Evolutionary conservation across 2,113 vertebrate species (phyloP).

Genomic region (Pachycephala philippinensis): DNA sequence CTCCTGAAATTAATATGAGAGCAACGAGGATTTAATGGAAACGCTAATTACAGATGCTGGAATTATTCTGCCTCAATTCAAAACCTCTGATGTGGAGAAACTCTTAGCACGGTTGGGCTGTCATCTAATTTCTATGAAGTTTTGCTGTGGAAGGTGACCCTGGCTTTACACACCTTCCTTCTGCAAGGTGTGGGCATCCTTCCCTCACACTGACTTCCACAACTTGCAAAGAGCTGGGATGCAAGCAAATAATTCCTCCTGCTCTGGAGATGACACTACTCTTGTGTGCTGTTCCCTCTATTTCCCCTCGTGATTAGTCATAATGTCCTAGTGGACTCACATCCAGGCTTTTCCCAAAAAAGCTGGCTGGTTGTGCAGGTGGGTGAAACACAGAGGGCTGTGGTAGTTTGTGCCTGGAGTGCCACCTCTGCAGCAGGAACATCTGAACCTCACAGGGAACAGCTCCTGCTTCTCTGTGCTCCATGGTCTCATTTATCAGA

Average conservation of each 20-base stretch:
- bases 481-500: rapidly evolving
- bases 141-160: slow-evolving; percentile 54
- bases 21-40: slow-evolving; percentile 42
- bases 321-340: neutral
- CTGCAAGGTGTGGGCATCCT: neutral
- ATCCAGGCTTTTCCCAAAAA: neutral
- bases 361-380: neutral
- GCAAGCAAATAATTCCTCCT: neutral
- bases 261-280: neutral
- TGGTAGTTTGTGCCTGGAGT: neutral
- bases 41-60: slow-evolving; percentile 44
- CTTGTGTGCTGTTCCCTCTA: neutral
- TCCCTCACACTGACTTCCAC: neutral
- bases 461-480: neutral
- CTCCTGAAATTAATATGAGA: slow-evolving; percentile 57
- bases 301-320: neutral
- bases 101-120: slow-evolving; percentile 43
- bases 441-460: rapidly evolving
- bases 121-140: slow-evolving; percentile 24
- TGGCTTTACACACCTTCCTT: neutral
- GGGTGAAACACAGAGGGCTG: neutral
- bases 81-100: slow-evolving; percentile 60
- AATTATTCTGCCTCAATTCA: slow-evolving; percentile 47
- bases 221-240: neutral
- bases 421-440: neutral